A percentile compares a stretch with the other conserved stretches of the same genome.
These are phyloP conservation scores for Malacosoma neustria DNA, from an alignment of 2,888 invertebrate genomes.

Conservation along the genomic window DNA sequence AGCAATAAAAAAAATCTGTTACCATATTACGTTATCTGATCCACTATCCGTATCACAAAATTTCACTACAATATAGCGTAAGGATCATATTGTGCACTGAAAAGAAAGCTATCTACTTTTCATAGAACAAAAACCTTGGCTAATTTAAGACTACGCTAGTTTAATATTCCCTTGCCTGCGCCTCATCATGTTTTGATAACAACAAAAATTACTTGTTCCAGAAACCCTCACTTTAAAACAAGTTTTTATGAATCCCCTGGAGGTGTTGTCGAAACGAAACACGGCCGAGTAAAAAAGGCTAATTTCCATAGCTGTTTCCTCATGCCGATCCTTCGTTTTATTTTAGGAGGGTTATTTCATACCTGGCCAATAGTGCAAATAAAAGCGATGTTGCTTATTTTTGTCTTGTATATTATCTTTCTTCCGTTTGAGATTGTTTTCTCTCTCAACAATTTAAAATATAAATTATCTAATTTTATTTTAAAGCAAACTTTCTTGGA, in stretches of 20 bases:
- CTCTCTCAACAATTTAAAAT: too few species aligned
- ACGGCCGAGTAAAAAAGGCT: background rate
- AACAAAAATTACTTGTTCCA: background rate
- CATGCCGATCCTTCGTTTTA: background rate
- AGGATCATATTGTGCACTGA: too few species aligned
- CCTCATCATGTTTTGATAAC: background rate
- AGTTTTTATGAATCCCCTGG: background rate
- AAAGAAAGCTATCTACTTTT: too few species aligned
- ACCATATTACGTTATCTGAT: too few species aligned
- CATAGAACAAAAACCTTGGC: too few species aligned
- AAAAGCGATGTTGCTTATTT: background rate
- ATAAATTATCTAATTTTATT: too few species aligned
- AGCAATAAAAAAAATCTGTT: too few species aligned
- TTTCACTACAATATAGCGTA: too few species aligned
- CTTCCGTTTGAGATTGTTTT: too few species aligned
- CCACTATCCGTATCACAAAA: too few species aligned
- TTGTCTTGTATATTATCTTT: background rate
- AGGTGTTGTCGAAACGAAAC: background rate
- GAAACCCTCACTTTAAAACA: background rate
- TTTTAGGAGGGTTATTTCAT: background rate
- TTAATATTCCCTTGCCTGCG: background rate
- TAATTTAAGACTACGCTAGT: too few species aligned
- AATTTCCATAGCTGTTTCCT: background rate
- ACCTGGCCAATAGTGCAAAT: background rate
- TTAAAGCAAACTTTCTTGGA: too few species aligned